These are phyloP conservation scores for Castor canadensis DNA, from an alignment of 2,113 vertebrate genomes.

Conservation along the genomic window DNA sequence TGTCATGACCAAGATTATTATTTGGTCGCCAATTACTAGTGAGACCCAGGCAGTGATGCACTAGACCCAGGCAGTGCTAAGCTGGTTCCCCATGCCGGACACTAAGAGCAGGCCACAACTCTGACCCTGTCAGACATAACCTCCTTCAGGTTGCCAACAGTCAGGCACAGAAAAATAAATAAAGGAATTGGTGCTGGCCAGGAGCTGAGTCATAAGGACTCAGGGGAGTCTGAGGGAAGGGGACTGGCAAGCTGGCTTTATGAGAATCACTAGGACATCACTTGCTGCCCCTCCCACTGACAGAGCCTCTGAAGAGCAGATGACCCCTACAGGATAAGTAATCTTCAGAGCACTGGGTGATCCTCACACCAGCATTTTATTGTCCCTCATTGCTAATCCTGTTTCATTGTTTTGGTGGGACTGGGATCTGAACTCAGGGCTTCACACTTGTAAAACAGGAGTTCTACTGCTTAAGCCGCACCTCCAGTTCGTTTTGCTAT, in stretches of 20 bases:
- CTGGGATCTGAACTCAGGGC: no score
- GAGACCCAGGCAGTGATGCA: not conserved
- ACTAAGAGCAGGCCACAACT: not conserved
- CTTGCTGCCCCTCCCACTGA: not conserved
- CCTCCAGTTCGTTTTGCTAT: no score
- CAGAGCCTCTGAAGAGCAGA: not conserved
- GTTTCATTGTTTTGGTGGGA: no score
- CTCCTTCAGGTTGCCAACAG: not conserved
- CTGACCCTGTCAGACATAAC: not conserved
- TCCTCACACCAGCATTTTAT: not conserved
- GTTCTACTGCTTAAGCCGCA: no score
- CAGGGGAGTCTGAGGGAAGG: not conserved
- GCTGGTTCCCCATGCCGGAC: no score
- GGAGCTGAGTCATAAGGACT: constrained; percentile 40
- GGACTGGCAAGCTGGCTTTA: not conserved
- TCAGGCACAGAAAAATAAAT: constrained; percentile 17
- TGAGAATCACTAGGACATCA: not conserved
- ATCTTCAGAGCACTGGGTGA: not conserved
- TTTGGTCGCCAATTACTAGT: not conserved
- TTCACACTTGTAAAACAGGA: no score
- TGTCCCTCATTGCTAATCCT: not conserved
- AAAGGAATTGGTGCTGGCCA: not conserved
- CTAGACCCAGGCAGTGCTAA: not conserved
- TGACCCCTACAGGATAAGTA: not conserved
- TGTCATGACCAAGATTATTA: not conserved